A percentile compares a stretch with the other conserved stretches of the same genome.
Evolutionary conservation across 2,888 invertebrate species (phyloP).

Genomic region (Ornithoptera alexandrae): DNA sequence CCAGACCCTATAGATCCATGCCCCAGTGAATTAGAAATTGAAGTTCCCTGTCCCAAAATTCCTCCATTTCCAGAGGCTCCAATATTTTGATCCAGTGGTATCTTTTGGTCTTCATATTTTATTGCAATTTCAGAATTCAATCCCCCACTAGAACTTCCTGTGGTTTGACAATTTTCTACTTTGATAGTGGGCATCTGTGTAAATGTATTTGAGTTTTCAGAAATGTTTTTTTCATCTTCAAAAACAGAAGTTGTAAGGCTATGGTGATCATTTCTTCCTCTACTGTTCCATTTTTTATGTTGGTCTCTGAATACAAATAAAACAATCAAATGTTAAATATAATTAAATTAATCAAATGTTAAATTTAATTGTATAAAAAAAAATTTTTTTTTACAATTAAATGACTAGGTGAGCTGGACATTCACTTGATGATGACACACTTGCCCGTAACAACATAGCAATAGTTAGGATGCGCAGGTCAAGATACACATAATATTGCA

Average conservation of each 20-base stretch:
- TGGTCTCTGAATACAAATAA: slow-evolving; percentile 51
- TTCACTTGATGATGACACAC: too few species aligned
- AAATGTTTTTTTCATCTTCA: slow-evolving; percentile 55
- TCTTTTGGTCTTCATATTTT: slow-evolving; percentile 39
- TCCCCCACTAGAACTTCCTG: slow-evolving; percentile 46
- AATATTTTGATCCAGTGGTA: slow-evolving; percentile 3
- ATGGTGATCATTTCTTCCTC: slow-evolving; percentile 50
- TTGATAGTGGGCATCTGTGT: slow-evolving; percentile 63
- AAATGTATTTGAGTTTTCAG: slow-evolving; percentile 53
- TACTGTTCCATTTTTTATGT: slow-evolving; percentile 61
- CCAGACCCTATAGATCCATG: slow-evolving; percentile 34
- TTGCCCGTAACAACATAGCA: too few species aligned
- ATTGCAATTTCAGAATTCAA: slow-evolving; percentile 47
- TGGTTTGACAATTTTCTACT: slow-evolving; percentile 49
- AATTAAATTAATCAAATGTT: too few species aligned
- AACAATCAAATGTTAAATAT: neutral
- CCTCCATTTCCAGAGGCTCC: slow-evolving; percentile 38
- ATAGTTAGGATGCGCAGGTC: too few species aligned
- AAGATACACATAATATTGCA: too few species aligned
- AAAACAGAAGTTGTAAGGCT: slow-evolving; percentile 56
- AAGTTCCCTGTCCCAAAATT: slow-evolving; percentile 35
- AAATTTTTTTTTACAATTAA: too few species aligned
- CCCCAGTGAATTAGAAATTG: slow-evolving; percentile 35
- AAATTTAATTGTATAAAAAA: too few species aligned
- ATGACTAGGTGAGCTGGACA: too few species aligned